phyloP scores from a whole-genome alignment of 2,888 invertebrate genomes.

The Lepidochitona cinerea region DNA sequence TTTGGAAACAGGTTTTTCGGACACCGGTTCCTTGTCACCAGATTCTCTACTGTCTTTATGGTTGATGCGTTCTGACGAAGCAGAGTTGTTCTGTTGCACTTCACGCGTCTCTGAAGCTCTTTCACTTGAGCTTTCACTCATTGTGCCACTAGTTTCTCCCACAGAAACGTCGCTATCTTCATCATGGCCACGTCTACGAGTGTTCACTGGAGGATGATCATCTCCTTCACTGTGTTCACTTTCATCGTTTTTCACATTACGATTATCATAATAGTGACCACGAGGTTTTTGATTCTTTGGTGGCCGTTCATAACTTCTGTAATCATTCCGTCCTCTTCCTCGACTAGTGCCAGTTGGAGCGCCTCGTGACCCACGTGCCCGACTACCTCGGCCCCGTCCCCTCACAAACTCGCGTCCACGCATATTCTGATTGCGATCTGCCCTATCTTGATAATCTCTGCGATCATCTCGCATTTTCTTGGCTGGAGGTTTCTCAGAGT shows the following conservation, averaged over 20 bases:
- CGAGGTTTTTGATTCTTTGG: constrained; percentile 19
- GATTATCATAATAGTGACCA: constrained; percentile 18
- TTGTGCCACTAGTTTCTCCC: constrained; percentile 64
- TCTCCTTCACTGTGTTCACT: constrained; percentile 35
- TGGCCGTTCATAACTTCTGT: constrained; percentile 31
- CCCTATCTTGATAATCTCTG: not conserved
- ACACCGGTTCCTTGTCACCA: constrained; percentile 21
- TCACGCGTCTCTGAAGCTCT: constrained; percentile 38
- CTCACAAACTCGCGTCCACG: constrained; percentile 62
- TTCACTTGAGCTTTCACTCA: constrained; percentile 57
- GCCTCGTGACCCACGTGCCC: constrained; percentile 39
- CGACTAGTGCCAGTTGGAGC: constrained; percentile 29
- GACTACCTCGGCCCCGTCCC: constrained; percentile 54
- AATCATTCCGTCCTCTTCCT: constrained; percentile 24
- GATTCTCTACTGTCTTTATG: constrained; percentile 30
- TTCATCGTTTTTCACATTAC: constrained; percentile 10
- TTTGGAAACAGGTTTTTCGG: constrained; percentile 12
- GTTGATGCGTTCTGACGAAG: constrained; percentile 14
- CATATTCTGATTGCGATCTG: constrained; percentile 40
- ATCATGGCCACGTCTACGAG: constrained; percentile 46
- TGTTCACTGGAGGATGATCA: constrained; percentile 28
- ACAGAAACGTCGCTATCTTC: constrained; percentile 57
- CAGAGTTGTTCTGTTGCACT: not conserved
- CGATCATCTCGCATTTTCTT: constrained; percentile 58
- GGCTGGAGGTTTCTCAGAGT: constrained; percentile 49